Conservation (phyloP, 1,140 invertebrate species). For the Gonatopus flavifemur region DNA sequence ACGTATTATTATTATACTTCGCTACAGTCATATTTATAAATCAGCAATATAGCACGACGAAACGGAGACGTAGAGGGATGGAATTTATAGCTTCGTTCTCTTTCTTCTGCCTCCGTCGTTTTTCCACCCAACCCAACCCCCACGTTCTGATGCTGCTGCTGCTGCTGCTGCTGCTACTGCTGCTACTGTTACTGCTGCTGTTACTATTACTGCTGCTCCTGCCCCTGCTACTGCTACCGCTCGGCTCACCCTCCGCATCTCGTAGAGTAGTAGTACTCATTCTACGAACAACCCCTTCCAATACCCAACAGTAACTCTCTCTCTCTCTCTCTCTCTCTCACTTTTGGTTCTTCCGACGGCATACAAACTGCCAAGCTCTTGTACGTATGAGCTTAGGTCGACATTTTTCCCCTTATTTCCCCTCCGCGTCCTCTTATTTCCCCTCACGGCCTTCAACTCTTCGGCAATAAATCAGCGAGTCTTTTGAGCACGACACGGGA, state of each 20-base stretch:
- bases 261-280: constrained; percentile 28
- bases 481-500: constrained; percentile 46
- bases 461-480: constrained; percentile 58
- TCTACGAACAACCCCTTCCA: constrained; percentile 35
- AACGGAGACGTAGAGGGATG: constrained; percentile 51
- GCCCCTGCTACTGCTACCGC: constrained; percentile 18
- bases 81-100: constrained; percentile 59
- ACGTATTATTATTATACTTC: constrained; percentile 58
- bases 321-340: constrained; percentile 28
- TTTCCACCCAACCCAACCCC: constrained; percentile 23
- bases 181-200: constrained; percentile 17
- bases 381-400: constrained; percentile 60
- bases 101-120: constrained; percentile 42
- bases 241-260: constrained; percentile 19
- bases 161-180: constrained; percentile 12
- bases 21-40: constrained; percentile 62
- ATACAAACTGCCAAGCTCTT: constrained; percentile 53
- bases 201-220: constrained; percentile 20
- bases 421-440: too few relatives aligned
- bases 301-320: constrained; percentile 29
- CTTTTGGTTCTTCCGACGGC: constrained; percentile 37
- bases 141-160: constrained; percentile 22
- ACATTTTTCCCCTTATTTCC: constrained; percentile 57
- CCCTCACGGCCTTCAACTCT: too few relatives aligned
- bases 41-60: constrained; percentile 58